These are phyloP conservation scores for Allobates femoralis DNA, from an alignment of 2,797 vertebrate genomes.

Conservation along the genomic window DNA sequence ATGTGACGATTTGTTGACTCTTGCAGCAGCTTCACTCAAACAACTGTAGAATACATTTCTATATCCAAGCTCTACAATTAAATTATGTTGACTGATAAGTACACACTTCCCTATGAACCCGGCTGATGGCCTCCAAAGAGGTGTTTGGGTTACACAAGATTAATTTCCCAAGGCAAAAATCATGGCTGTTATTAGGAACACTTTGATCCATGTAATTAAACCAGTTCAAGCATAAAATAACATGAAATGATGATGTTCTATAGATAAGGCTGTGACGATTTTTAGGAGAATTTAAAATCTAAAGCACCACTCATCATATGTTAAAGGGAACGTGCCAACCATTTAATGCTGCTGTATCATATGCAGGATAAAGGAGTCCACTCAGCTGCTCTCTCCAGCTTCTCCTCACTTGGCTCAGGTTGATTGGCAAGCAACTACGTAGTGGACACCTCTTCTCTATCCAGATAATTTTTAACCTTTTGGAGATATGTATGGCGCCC, in stretches of 20 bases:
- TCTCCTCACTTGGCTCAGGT: too few species aligned
- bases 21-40: background rate
- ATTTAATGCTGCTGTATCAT: too few species aligned
- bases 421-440: too few species aligned
- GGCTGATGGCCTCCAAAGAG: background rate
- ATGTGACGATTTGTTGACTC: too few species aligned
- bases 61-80: background rate
- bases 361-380: too few species aligned
- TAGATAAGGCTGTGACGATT: background rate
- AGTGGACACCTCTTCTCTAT: too few species aligned
- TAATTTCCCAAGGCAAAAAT: background rate
- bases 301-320: too few species aligned
- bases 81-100: background rate
- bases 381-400: too few species aligned
- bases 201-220: background rate
- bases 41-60: background rate
- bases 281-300: too few species aligned
- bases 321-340: too few species aligned
- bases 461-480: too few species aligned
- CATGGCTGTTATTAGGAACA: background rate
- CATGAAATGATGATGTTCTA: background rate
- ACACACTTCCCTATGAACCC: background rate
- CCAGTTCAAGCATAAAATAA: background rate
- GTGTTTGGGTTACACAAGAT: background rate
- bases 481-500: too few species aligned